phyloP scores from a whole-genome alignment of 2,113 vertebrate species.

The Labeo catla region DNA sequence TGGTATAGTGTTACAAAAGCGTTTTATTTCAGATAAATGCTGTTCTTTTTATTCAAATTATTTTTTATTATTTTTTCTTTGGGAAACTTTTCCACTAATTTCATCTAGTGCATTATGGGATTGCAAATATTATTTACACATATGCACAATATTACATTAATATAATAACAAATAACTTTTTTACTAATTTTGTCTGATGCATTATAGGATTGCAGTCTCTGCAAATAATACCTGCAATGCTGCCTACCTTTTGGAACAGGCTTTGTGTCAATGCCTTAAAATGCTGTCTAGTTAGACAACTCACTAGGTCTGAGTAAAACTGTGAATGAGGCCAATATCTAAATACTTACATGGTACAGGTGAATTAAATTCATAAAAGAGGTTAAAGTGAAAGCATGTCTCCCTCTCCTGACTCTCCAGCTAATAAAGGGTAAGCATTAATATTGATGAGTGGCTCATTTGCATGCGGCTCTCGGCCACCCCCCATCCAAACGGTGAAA shows the following conservation, averaged over 20 bases:
- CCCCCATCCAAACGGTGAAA: constrained; percentile 48
- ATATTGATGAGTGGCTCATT: constrained; percentile 61
- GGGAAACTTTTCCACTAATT: too few species aligned
- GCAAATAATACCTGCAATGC: background rate
- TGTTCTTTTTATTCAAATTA: too few species aligned
- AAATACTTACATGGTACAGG: background rate
- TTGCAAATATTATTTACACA: too few species aligned
- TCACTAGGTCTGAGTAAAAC: background rate
- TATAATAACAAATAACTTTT: too few species aligned
- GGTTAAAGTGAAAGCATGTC: background rate
- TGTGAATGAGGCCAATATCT: background rate
- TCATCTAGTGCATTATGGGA: too few species aligned
- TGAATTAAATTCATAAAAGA: background rate
- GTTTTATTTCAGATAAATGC: too few species aligned
- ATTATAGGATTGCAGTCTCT: background rate
- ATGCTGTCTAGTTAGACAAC: background rate
- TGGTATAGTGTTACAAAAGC: too few species aligned
- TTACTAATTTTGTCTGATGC: too few species aligned
- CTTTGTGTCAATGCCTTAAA: background rate
- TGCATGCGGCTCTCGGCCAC: constrained; percentile 62
- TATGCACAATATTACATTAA: too few species aligned
- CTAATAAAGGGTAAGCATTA: constrained; percentile 62
- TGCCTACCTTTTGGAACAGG: background rate
- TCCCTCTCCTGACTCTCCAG: constrained; percentile 25
- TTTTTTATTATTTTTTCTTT: too few species aligned